These are phyloP conservation scores for Tragelaphus scriptus DNA, from an alignment of 2,113 vertebrate genomes.

Conservation along the genomic window DNA sequence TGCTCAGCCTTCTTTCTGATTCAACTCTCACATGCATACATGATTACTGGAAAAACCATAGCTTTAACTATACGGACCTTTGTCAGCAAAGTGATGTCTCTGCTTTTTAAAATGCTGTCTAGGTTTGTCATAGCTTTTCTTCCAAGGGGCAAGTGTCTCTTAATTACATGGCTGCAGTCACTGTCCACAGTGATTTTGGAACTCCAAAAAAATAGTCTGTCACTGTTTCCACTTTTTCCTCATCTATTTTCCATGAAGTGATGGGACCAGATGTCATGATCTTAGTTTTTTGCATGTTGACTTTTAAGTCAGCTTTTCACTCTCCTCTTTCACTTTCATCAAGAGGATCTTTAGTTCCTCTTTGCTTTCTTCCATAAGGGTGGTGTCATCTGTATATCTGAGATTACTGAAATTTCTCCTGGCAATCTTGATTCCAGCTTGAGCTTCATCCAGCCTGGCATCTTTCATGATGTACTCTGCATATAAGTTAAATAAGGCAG, in stretches of 20 bases:
- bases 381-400: background rate
- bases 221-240: background rate
- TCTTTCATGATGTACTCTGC: background rate
- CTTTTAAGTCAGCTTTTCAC: background rate
- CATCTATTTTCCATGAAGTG: background rate
- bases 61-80: background rate
- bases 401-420: background rate
- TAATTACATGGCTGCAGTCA: background rate
- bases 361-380: background rate
- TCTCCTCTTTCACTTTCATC: background rate
- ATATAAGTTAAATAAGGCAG: background rate
- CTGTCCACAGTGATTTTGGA: background rate
- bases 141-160: background rate
- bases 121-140: background rate
- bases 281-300: background rate
- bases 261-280: background rate
- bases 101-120: background rate
- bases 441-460: background rate
- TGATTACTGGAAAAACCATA: background rate
- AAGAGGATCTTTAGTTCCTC: background rate
- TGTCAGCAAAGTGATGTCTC: background rate
- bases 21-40: background rate
- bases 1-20: background rate
- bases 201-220: background rate
- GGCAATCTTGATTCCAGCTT: background rate